Evolutionary conservation across 2,113 vertebrate genomes (phyloP), one percentile per base, ranked within the genome.

Genomic region (Myxocyprinus asiaticus): DNA sequence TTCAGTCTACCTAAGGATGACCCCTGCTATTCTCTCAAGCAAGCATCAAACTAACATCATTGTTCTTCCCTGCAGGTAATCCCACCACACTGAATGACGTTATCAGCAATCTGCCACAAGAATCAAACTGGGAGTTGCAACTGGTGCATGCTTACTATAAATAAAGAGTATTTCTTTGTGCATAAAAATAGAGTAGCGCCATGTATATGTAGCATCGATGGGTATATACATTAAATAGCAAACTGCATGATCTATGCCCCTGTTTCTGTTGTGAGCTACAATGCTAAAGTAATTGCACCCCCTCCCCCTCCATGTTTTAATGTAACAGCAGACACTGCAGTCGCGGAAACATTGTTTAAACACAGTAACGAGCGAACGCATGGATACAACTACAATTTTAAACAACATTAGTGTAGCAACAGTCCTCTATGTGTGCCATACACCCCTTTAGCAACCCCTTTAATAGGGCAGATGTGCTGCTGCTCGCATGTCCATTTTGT

Each of bases 201-300:
- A 48, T 9, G 47, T 33, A 22, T 14, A 33, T 5, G 10, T 12
- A 64, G 9, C 69, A 59, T 7, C 9, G 7, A 11, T 6, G 11
- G 3, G 17, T 10, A 43, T 63, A 48, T 6, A 4, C 12, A 22
- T 53, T 44, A n/a, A 64, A 33, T 4, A 4, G n/a, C 17, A n/a
- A 53, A 65, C 4, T 10, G 72, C 59, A 75, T 47, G 14, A 22
- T 42, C 59, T 14, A 48, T 73, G 61, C 61, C 43, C 33, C 50
- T 56, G 33, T 45, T 78, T 44, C 33, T 71, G 51, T 10, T 17
- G 47, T 76, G 45, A 67, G 71, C 33, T 82, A 85, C 77, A 87
- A 88, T 87, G 83, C 83, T 82, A 84, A 76, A 81, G 71, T 79
- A 79, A 58, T 10, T 79, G 45, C 53, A 7, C 71, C 83, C 78